A percentile compares a stretch with the other conserved stretches of the same genome.
Conservation (phyloP, 2,113 vertebrate species). For the Phaetusa simplex region DNA sequence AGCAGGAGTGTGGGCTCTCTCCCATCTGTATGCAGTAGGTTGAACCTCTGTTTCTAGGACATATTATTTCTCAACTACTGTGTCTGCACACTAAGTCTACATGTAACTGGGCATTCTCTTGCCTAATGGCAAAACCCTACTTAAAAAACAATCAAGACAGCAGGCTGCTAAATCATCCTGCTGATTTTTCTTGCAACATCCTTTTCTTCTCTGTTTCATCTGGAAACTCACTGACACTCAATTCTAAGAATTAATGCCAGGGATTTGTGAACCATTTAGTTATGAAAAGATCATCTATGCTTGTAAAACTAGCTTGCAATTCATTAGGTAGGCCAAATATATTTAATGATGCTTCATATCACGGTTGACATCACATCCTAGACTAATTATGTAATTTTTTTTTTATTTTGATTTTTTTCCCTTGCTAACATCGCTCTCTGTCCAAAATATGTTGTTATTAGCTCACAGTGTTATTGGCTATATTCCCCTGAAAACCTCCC, state of each 20-base stretch:
- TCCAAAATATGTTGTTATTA: not conserved
- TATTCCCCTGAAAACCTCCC: not conserved
- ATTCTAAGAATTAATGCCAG: not conserved
- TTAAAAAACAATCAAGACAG: not conserved
- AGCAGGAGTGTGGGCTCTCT: not conserved
- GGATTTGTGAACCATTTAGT: not conserved
- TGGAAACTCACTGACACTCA: not conserved
- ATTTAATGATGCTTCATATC: not conserved
- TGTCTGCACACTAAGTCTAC: not conserved
- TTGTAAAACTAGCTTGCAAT: not conserved
- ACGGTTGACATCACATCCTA: not conserved
- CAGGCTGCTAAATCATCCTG: not conserved
- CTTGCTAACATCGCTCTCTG: not conserved
- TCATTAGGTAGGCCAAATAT: not conserved
- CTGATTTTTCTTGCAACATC: conserved; percentile 32
- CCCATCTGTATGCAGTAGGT: not conserved
- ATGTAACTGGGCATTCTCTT: not conserved
- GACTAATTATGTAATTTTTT: not conserved
- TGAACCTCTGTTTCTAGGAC: not conserved
- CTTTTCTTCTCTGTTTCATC: not conserved
- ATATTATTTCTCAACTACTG: not conserved
- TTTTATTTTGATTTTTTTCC: not conserved
- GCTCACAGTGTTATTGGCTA: not conserved
- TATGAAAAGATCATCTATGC: not conserved
- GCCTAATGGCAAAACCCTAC: conserved; percentile 37